phyloP scores from a whole-genome alignment of 2,888 invertebrate genomes.

The Anaspis maculata region DNA sequence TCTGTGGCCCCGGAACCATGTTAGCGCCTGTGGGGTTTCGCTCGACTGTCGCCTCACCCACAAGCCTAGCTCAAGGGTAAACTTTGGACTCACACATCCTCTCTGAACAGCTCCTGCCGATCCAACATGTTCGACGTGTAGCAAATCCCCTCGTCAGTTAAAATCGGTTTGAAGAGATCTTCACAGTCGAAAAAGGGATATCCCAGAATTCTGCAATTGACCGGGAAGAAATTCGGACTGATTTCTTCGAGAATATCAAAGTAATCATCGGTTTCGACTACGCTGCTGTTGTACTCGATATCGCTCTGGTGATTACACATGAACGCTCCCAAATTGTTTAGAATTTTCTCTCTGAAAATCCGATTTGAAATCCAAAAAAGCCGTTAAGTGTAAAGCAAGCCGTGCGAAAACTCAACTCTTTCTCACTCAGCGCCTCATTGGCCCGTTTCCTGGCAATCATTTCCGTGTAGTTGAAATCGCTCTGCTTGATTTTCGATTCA shows the following conservation, averaged over 20 bases:
- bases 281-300: slow-evolving; percentile 3
- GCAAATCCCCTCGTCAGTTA: slow-evolving; percentile 18
- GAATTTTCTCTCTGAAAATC: slow-evolving; percentile 14
- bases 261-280: slow-evolving; percentile 1
- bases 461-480: slow-evolving; percentile 13
- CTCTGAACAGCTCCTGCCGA: too few relatives aligned
- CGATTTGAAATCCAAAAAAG: too few relatives aligned
- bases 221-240: slow-evolving; percentile 13
- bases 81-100: too few relatives aligned
- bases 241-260: slow-evolving; percentile 6
- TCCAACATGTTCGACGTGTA: slow-evolving; percentile 16
- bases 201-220: slow-evolving; percentile 16
- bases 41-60: too few relatives aligned
- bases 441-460: slow-evolving; percentile 6
- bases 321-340: slow-evolving; percentile 13
- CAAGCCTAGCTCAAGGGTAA: too few relatives aligned
- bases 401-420: slow-evolving; percentile 7
- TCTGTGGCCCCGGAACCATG: too few relatives aligned
- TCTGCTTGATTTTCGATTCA: slow-evolving; percentile 9
- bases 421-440: slow-evolving; percentile 6
- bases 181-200: slow-evolving; percentile 8
- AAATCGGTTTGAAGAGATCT: slow-evolving; percentile 14
- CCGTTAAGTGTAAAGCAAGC: too few relatives aligned
- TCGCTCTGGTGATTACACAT: slow-evolving; percentile 10
- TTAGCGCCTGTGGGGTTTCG: too few relatives aligned